These are phyloP conservation scores for Plagiodera versicolora DNA, from an alignment of 2,888 invertebrate species.

Conservation along the genomic window DNA sequence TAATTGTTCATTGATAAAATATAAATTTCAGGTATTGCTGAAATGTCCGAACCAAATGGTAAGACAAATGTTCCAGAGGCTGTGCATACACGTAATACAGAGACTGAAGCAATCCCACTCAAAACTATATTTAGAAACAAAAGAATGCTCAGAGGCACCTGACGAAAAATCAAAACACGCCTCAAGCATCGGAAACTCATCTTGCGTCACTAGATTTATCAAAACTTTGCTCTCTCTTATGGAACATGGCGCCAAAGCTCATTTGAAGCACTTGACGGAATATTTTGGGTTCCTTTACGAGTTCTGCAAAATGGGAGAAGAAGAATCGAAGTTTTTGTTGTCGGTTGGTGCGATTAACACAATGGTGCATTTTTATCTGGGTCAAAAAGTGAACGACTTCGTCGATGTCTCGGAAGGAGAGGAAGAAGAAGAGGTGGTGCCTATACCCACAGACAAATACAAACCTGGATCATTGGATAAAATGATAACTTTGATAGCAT, in stretches of 20 bases:
- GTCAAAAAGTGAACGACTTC: conserved; percentile 75
- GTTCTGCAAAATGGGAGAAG: conserved; percentile 94
- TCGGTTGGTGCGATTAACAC: conserved; percentile 85
- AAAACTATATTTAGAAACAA: conserved; percentile 61
- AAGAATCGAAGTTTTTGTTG: conserved; percentile 86
- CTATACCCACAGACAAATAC: conserved; percentile 72
- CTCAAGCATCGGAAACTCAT: conserved; percentile 68
- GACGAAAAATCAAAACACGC: conserved; percentile 55
- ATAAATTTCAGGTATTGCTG: conserved; percentile 68
- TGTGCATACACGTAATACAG: conserved; percentile 93
- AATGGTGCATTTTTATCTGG: conserved; percentile 91
- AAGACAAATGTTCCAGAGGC: conserved; percentile 93
- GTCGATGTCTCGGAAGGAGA: conserved; percentile 66
- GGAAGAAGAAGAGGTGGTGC: conserved; percentile 68
- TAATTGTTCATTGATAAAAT: too few relatives aligned
- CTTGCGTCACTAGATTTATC: conserved; percentile 89
- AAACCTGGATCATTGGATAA: conserved; percentile 91
- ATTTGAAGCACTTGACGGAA: conserved; percentile 86
- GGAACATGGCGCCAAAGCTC: conserved; percentile 86
- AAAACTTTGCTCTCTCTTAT: conserved; percentile 83
- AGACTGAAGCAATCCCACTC: conserved; percentile 71
- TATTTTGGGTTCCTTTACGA: conserved; percentile 91
- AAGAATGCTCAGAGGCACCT: conserved; percentile 46
- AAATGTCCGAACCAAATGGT: conserved; percentile 98
- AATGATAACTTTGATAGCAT: conserved; percentile 90